Conservation (phyloP, 2,888 invertebrate genomes). For the Stenichneumon culpator region DNA sequence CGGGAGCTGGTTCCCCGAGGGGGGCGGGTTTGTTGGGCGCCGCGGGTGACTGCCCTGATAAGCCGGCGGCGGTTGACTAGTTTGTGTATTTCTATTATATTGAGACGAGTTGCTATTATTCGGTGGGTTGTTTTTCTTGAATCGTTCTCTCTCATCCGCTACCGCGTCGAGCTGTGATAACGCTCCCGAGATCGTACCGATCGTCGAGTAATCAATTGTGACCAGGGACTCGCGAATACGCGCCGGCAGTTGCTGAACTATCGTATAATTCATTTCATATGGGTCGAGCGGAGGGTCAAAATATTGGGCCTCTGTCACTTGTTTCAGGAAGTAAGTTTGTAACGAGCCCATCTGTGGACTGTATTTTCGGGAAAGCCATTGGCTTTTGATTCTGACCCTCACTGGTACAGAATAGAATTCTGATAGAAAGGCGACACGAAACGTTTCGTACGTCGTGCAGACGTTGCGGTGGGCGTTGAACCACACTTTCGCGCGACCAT, state of each 20-base stretch:
- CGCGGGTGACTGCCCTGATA: too few species aligned
- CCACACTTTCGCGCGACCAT: background rate
- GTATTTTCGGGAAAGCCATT: conserved; percentile 30
- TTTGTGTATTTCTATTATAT: too few species aligned
- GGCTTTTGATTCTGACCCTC: conserved; percentile 24
- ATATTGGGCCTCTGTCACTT: conserved; percentile 26
- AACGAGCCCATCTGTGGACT: conserved; percentile 33
- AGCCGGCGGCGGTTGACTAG: too few species aligned
- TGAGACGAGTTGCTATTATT: too few species aligned
- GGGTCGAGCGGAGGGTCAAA: conserved; percentile 10
- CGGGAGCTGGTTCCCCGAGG: too few species aligned
- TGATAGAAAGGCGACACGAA: conserved; percentile 27
- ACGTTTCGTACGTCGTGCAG: background rate
- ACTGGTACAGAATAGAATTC: conserved; percentile 58
- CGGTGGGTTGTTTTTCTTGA: too few species aligned
- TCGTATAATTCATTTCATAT: conserved; percentile 40
- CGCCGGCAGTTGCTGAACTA: conserved; percentile 25
- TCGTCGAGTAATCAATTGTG: background rate
- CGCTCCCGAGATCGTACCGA: background rate
- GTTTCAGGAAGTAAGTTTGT: conserved; percentile 32
- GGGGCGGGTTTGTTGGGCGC: too few species aligned
- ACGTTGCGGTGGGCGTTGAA: background rate
- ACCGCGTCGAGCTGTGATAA: conserved; percentile 7
- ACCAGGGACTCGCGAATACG: conserved; percentile 2
- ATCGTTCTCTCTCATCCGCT: background rate